phyloP scores from a whole-genome alignment of 2,113 vertebrate species.

The Hepsetus odoe region DNA sequence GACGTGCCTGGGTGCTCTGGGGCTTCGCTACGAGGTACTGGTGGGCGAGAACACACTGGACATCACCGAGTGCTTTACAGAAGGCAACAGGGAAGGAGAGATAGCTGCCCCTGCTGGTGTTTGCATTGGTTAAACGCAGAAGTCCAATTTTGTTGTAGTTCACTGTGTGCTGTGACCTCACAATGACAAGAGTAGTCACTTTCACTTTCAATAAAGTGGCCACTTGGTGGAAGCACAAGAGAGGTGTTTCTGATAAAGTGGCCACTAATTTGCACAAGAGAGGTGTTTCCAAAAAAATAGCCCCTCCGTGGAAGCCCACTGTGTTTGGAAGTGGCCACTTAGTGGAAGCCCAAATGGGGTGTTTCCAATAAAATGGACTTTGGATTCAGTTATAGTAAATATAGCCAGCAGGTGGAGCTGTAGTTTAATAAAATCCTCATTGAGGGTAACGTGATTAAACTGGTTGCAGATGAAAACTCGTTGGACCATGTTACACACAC shows the following conservation, averaged over 20 bases:
- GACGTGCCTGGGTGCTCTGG: slow-evolving; percentile 52
- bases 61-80: slow-evolving; percentile 66
- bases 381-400: neutral
- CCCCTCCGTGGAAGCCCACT: neutral
- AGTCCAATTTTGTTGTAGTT: no score
- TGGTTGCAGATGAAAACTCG: neutral
- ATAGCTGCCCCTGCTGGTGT: slow-evolving; percentile 33
- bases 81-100: slow-evolving; percentile 48
- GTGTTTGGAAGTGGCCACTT: neutral
- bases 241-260: neutral
- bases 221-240: neutral
- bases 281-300: neutral
- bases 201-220: neutral
- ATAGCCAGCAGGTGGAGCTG: slow-evolving; percentile 38
- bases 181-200: no score
- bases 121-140: no score
- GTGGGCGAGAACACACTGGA: slow-evolving; percentile 55
- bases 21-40: slow-evolving; percentile 67
- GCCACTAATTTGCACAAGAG: neutral
- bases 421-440: neutral
- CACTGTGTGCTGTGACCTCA: no score
- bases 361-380: neutral
- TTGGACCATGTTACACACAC: neutral
- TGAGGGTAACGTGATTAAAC: neutral
- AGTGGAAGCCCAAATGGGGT: neutral